phyloP scores from a whole-genome alignment of 2,888 invertebrate genomes.

The Arctia plantaginis region DNA sequence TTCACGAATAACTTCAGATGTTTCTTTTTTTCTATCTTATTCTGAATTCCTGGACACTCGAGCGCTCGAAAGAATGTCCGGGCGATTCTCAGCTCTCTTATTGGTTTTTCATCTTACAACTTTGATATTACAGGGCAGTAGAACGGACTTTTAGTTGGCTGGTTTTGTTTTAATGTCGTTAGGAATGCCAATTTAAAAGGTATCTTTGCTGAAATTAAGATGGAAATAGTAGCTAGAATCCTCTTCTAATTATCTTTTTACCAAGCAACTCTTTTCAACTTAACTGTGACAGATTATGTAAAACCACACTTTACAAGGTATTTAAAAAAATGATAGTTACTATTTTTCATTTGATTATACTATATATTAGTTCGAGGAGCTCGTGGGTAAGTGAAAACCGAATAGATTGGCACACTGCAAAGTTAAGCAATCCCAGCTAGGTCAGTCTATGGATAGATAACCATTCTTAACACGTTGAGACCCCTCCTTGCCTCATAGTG shows the following conservation, averaged over 20 bases:
- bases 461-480: too few species aligned
- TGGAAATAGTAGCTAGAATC: neutral
- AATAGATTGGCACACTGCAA: too few species aligned
- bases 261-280: neutral
- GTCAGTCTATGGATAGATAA: too few species aligned
- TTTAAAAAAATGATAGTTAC: too few species aligned
- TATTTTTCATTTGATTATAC: too few species aligned
- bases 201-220: neutral
- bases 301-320: neutral
- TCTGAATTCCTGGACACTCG: slow-evolving; percentile 43
- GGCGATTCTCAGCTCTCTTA: slow-evolving; percentile 41
- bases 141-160: slow-evolving; percentile 1
- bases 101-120: slow-evolving; percentile 49
- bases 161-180: neutral
- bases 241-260: neutral
- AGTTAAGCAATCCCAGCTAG: too few species aligned
- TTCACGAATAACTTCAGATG: slow-evolving; percentile 45
- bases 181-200: neutral
- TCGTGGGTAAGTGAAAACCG: too few species aligned
- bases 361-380: too few species aligned
- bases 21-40: slow-evolving; percentile 48
- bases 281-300: neutral
- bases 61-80: slow-evolving; percentile 40
- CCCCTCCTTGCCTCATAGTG: too few species aligned
- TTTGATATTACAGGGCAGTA: slow-evolving; percentile 32